These are phyloP conservation scores for Rhagonycha lutea DNA, from an alignment of 2,888 invertebrate species.

Conservation along the genomic window DNA sequence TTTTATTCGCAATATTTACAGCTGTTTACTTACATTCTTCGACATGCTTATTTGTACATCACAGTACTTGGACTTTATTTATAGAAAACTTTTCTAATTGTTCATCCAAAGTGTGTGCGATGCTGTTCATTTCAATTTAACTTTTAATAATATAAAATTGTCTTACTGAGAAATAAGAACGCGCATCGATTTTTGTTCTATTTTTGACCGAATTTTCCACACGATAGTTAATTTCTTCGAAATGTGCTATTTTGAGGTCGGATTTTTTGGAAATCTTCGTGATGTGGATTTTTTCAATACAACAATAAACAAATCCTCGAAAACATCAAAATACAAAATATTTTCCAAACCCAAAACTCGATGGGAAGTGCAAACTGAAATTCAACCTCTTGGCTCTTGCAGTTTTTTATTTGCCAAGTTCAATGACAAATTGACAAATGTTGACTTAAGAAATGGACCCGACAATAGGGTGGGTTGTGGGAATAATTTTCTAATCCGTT, in stretches of 20 bases:
- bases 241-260: neutral
- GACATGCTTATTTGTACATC: neutral
- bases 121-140: neutral
- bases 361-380: neutral
- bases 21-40: neutral
- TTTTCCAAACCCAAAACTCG: too few relatives aligned
- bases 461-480: slow-evolving; percentile 11
- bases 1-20: neutral
- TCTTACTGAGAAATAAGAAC: neutral
- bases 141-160: neutral
- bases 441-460: slow-evolving; percentile 7
- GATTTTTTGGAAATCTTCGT: neutral
- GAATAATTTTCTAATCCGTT: slow-evolving; percentile 18
- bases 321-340: too few relatives aligned
- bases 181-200: neutral
- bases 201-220: too few relatives aligned
- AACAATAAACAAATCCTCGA: neutral
- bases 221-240: neutral
- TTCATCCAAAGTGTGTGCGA: neutral
- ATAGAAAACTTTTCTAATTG: neutral
- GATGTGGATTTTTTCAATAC: neutral
- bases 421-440: neutral
- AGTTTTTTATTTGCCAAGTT: neutral
- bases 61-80: neutral
- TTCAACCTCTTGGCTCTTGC: neutral